These are phyloP conservation scores for Lacerta bilineata DNA, from an alignment of 2,797 vertebrate species.

Conservation along the genomic window DNA sequence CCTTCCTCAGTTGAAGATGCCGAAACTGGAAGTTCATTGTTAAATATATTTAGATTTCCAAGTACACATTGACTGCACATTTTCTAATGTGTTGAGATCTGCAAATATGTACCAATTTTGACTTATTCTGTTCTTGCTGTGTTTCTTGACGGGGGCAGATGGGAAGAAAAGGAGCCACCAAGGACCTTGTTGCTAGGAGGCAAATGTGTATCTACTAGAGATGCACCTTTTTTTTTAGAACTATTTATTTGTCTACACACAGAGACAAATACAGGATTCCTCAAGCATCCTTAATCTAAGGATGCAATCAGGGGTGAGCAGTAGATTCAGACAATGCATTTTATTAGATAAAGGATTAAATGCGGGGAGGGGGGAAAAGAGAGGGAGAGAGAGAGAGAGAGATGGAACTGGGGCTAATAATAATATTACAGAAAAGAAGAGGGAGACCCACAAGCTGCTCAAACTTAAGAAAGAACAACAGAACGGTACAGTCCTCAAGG, in stretches of 20 bases:
- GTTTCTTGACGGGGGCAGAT: not conserved
- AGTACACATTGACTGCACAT: not conserved
- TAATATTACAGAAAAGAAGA: not conserved
- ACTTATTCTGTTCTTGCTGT: not conserved
- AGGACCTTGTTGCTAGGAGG: not conserved
- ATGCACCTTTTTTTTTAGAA: not conserved
- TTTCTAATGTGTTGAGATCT: not conserved
- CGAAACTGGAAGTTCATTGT: not conserved
- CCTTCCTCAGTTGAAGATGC: not conserved
- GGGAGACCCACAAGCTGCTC: not conserved
- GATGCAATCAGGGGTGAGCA: too few species aligned
- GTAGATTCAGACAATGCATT: too few species aligned
- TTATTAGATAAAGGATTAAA: too few species aligned
- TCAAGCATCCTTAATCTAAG: too few species aligned
- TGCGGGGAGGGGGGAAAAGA: not conserved
- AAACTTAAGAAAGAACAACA: slow-evolving; percentile 29
- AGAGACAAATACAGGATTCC: not conserved
- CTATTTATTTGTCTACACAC: not conserved
- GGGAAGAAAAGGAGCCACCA: not conserved
- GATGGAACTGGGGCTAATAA: not conserved
- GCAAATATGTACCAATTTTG: not conserved
- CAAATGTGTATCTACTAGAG: not conserved
- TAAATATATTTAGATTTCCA: not conserved
- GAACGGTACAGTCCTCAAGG: slow-evolving; percentile 44
- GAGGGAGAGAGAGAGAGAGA: not conserved